A percentile compares a stretch with the other conserved stretches of the same genome.
phyloP scores from a whole-genome alignment of 2,797 vertebrate genomes.

The Pseudochirops corinnae region DNA sequence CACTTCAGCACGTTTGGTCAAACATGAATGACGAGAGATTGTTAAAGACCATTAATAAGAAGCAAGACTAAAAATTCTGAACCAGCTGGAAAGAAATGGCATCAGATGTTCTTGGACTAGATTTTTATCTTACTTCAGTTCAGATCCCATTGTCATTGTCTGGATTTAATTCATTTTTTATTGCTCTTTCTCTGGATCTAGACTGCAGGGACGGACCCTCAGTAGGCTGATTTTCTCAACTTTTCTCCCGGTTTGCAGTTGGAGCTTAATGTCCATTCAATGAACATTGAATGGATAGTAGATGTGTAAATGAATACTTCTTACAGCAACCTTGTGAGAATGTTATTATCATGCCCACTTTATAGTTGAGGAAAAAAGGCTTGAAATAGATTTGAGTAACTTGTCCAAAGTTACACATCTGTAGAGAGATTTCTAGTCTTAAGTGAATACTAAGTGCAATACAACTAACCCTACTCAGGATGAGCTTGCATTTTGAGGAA shows the following conservation, averaged over 20 bases:
- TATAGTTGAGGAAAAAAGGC: background rate
- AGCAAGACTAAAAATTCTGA: background rate
- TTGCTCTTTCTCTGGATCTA: background rate
- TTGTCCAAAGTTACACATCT: background rate
- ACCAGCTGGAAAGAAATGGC: background rate
- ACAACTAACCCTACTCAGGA: background rate
- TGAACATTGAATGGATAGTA: background rate
- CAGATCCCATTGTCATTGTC: background rate
- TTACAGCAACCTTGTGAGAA: background rate
- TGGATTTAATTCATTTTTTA: background rate
- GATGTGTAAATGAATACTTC: background rate
- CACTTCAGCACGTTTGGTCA: background rate
- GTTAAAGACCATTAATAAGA: background rate
- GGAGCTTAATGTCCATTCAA: background rate
- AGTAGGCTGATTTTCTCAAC: background rate
- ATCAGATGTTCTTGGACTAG: background rate
- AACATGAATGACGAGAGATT: background rate
- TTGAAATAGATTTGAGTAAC: background rate
- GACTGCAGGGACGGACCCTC: background rate
- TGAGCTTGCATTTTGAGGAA: background rate
- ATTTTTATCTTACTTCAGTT: background rate
- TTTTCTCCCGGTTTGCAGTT: background rate
- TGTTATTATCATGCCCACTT: background rate
- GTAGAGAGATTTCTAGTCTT: background rate
- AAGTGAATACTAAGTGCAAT: too few species aligned